These are phyloP conservation scores for Notarius quadriscutis DNA, from an alignment of 2,113 vertebrate genomes.

Conservation along the genomic window DNA sequence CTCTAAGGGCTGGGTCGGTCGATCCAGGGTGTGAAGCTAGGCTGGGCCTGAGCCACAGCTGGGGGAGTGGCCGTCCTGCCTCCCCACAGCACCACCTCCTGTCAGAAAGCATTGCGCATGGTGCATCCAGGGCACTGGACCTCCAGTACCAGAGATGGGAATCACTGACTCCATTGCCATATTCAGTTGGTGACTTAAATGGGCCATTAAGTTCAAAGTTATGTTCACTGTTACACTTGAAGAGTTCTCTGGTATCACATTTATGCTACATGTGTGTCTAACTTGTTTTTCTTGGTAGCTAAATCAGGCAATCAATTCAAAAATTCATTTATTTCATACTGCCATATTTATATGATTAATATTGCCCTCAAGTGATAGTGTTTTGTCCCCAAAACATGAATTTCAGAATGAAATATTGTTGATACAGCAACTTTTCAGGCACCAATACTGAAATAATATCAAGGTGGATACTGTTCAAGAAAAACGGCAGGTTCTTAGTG, in stretches of 20 bases:
- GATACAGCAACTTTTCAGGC: neutral
- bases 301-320: neutral
- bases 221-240: too few relatives aligned
- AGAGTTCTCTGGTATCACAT: neutral
- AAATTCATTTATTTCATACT: neutral
- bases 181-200: neutral
- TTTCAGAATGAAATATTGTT: neutral
- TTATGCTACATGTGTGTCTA: neutral
- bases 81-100: too few relatives aligned
- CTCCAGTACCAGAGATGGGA: neutral
- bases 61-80: too few relatives aligned
- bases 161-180: neutral
- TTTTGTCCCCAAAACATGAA: neutral
- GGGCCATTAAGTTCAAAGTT: neutral
- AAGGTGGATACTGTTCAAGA: neutral
- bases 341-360: neutral
- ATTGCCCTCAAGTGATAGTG: neutral
- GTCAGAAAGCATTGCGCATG: too few relatives aligned
- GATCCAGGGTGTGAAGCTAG: too few relatives aligned
- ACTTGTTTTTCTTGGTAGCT: neutral
- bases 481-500: neutral
- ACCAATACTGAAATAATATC: neutral
- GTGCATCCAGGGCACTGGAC: neutral
- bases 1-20: too few relatives aligned
- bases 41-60: too few relatives aligned